A percentile compares a stretch with the other conserved stretches of the same genome.
phyloP scores from a whole-genome alignment of 1,140 invertebrate species.

The Diorhabda elongata region DNA sequence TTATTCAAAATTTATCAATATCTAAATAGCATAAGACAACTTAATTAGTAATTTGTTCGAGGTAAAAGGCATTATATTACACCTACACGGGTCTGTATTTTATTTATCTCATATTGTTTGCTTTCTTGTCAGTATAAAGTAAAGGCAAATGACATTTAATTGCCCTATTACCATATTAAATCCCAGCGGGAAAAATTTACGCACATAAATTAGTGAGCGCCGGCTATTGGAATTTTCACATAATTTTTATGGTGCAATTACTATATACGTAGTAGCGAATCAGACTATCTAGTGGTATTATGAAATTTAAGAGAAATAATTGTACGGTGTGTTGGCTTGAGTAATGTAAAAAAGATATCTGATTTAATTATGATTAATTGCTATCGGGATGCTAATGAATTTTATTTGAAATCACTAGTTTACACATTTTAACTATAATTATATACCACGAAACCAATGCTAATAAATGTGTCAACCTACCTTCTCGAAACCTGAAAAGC shows the following conservation, averaged over 20 bases:
- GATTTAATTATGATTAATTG: too few species aligned
- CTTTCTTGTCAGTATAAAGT: slow-evolving; percentile 7
- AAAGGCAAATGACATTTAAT: slow-evolving; percentile 11
- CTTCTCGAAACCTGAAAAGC: too few species aligned
- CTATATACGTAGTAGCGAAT: not conserved
- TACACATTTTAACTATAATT: too few species aligned
- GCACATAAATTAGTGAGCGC: not conserved
- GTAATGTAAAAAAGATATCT: too few species aligned
- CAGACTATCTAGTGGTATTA: too few species aligned
- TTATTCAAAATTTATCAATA: not conserved
- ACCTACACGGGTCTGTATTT: not conserved
- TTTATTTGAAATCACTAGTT: too few species aligned
- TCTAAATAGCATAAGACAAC: slow-evolving; percentile 5
- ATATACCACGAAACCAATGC: too few species aligned
- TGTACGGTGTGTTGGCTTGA: too few species aligned
- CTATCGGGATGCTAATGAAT: too few species aligned
- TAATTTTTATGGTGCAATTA: not conserved
- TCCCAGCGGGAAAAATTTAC: not conserved
- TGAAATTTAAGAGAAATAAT: too few species aligned
- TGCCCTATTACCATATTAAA: slow-evolving; percentile 10
- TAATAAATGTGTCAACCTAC: too few species aligned
- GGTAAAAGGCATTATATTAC: slow-evolving; percentile 2
- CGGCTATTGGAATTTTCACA: not conserved
- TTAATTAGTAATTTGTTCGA: slow-evolving; percentile 4
- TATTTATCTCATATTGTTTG: slow-evolving; percentile 12